Base-by-base conservation (phyloP, 1,140 invertebrate species). In the Bombus waltoni region DNA sequence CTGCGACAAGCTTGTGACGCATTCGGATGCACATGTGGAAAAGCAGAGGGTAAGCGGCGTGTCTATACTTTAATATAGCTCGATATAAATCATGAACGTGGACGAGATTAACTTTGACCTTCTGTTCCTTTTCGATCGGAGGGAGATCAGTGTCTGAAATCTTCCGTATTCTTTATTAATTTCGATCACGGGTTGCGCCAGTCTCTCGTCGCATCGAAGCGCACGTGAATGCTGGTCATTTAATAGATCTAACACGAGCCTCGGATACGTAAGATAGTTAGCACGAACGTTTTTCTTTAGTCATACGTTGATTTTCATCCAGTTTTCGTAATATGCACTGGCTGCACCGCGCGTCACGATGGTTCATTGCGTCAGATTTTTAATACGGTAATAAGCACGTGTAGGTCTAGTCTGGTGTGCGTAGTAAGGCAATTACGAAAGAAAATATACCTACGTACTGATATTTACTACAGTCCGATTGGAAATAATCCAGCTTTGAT, bases 301-400 rank as follows among this genome's bases (percentile, higher is more conserved):
- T 57, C 44, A 5, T 11, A 53, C 18, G 11, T 28, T 3, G 9
- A 38, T 40, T 32, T 66, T 32, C 42, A 42, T 77, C 3, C 22
- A 42, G 81, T 84, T 78, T 79, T 79, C 47, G 66, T 79, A 59
- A 71, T 84, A 62, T n/a, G 0, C 2, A 9, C 9, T 38, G 13
- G 4, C 13, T n/a, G 28, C 18, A 4, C 40, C 11, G 28, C 32
- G 38, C 40, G 28, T 18, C 38, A 22, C 42, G 40, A 35, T 5
- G 5, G 25, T 35, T 59, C 40, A 42, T 84, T 84, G n/a, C 83
- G 76, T 84, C 76, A 80, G 32, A 62, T 53, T 40, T 62, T 47
- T 18, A 62, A 57, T 40, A 70, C 40, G 65, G 62, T 44, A 53
- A 53, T 32, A 84, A 53, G 2, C 66, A 79, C 53, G 66, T 70